Base-by-base conservation (phyloP, 2,888 invertebrate genomes). In the Euphydryas editha region DNA sequence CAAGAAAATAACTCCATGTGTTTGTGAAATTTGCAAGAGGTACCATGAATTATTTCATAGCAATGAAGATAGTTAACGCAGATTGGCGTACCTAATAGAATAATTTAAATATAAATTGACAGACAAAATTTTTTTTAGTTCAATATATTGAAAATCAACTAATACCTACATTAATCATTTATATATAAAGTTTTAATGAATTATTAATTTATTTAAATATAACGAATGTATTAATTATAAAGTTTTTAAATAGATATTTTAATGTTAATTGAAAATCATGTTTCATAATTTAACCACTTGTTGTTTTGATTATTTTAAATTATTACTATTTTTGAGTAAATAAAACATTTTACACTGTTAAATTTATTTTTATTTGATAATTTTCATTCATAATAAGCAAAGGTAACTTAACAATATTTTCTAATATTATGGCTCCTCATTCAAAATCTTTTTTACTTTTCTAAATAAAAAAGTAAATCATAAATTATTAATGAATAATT, bases 371-470 rank as follows among this genome's bases (percentile, higher is more conserved):
- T 73, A 73, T 77, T 78, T 66, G 65, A 71, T 71, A 70, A 67
- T 68, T 75, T 68, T 73, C 73, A 77, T 70, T 78, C 78, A 78
- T 72, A 70, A 67, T 75, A 80, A 78, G 76, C 75, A 78, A 81
- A 77, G 92, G 90, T 91, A 91, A 92, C 91, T 88, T 91, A 90
- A 80, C 62, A 82, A 81, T 71, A 73, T 75, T 79, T 73, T 76
- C 78, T 86, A 85, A 76, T 71, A 72, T 75, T 92, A 92, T 92
- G 91, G 91, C 91, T 88, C 87, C 85, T 84, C 46, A 42, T 65
- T 65, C 37, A 54, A 54, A 56, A 60, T 57, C 51, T 63, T 51
- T 57, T 57, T 54, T 58, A 47, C 46, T 63, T 54, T 54, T 36
- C 24, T 36, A 54, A 17, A 30, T 17, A 54, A n/a, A n/a, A 69